Evolutionary conservation across 2,113 vertebrate species (phyloP).

Genomic region (Dipodomys merriami): DNA sequence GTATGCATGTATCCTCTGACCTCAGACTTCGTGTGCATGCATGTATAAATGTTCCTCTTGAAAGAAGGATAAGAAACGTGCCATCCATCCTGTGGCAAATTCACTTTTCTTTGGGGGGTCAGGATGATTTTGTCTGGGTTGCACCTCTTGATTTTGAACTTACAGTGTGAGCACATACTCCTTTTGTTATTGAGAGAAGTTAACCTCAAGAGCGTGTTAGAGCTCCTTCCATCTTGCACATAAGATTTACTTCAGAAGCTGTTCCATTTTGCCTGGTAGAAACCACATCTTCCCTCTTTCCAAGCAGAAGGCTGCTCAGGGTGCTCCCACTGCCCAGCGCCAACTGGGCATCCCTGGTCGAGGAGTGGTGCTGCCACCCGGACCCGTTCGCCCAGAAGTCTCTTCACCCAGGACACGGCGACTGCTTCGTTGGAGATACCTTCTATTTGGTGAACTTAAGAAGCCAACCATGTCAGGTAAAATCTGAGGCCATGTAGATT

Average conservation of each 20-base stretch:
- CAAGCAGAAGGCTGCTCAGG: slow-evolving; percentile 89
- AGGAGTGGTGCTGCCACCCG: slow-evolving; percentile 97
- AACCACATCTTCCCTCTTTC: slow-evolving; percentile 19
- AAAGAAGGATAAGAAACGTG: not conserved
- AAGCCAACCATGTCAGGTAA: slow-evolving; percentile 65
- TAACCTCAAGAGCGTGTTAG: not conserved
- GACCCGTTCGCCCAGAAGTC: slow-evolving; percentile 92
- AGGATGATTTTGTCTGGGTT: slow-evolving; percentile 27
- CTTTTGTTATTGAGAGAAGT: not conserved
- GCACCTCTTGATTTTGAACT: slow-evolving; percentile 25
- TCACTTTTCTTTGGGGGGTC: not conserved
- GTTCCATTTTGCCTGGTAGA: slow-evolving; percentile 49
- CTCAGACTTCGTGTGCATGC: not conserved
- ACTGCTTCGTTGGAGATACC: slow-evolving; percentile 94
- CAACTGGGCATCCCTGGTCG: slow-evolving; percentile 95
- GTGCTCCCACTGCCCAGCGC: slow-evolving; percentile 94
- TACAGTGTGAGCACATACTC: not conserved
- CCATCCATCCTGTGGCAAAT: not conserved
- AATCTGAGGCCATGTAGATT: slow-evolving; percentile 53
- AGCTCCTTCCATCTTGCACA: slow-evolving; percentile 31
- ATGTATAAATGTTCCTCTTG: not conserved
- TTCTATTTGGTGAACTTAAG: slow-evolving; percentile 90
- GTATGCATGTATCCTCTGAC: not conserved
- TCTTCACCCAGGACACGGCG: slow-evolving; percentile 89
- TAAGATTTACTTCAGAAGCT: slow-evolving; percentile 51